Conservation (phyloP, 2,888 invertebrate species). For the Xestia rhomboidea region DNA sequence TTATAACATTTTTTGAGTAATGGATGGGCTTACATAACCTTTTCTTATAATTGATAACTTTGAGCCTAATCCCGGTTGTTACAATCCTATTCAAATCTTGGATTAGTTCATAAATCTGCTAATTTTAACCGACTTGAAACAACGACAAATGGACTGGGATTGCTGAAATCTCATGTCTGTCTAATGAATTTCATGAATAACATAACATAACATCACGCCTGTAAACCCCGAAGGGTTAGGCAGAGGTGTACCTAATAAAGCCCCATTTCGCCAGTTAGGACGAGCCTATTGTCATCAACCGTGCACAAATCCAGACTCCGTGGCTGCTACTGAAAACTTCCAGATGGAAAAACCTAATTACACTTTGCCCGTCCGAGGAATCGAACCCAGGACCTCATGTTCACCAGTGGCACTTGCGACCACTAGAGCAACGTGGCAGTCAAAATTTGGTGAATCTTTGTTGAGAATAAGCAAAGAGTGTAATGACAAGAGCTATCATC, state of each 20-base stretch:
- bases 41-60: conserved; percentile 24
- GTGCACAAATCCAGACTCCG: no score
- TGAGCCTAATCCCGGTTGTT: not conserved
- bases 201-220: not conserved
- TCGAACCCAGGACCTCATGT: not conserved
- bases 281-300: no score
- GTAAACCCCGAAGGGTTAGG: not conserved
- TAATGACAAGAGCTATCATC: not conserved
- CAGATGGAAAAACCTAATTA: not conserved
- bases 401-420: not conserved
- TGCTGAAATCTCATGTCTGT: no score
- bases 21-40: conserved; percentile 7
- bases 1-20: conserved; percentile 35
- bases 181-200: no score
- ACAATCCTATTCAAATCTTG: not conserved
- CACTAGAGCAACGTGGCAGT: no score
- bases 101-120: not conserved
- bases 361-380: not conserved
- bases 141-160: no score
- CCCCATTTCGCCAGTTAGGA: no score
- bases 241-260: no score
- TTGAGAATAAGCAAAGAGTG: not conserved
- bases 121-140: no score
- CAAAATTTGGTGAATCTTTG: not conserved
- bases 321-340: no score